Evolutionary conservation across 2,797 vertebrate species (phyloP), one percentile per base, ranked within the genome.

Genomic region (Chaunax sp.): DNA sequence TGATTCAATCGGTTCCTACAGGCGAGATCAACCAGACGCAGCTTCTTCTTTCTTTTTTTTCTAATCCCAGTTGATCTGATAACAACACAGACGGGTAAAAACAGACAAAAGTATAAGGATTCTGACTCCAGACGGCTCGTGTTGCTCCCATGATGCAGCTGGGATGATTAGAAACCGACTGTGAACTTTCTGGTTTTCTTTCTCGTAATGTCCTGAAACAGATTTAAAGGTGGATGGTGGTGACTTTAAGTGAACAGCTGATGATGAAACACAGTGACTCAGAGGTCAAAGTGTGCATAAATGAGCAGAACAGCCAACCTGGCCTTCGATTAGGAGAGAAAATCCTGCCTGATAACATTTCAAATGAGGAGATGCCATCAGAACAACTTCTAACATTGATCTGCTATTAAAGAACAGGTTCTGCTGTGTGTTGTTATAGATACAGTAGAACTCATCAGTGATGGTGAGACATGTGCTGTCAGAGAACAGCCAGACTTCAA

Each of bases 371-470:
- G 69, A 58, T 61, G 58, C 64, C 13, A 28, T 67, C 69, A 75
- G 51, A 81, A 67, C 37, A 66, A 35, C 64, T 74, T 33, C 75
- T 56, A 71, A 69, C 63, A 82, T 82, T 63, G 82, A 87, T 86
- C 41, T 63, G 61, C 59, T 66, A 69, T 52, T 72, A 67, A 70
- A 70, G 55, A 50, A 70, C 50, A 77, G 26, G 1, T 49, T 77
- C n/a, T 65, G 37, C 66, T 46, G 41, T 40, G 30, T 62, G 51
- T 23, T 23, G 20, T 53, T 78, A 81, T 57, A 78, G 54, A 69
- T 76, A 81, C 69, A 51, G 71, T 49, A 35, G 58, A 56, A 67
- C 53, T 76, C 45, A 64, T 28, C 40, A 20, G 25, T 20, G 50
- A 65, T 25, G 46, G 40, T 59, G 71, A 49, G 57, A 69, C 60